Evolutionary conservation across 2,797 vertebrate genomes (phyloP), one percentile per base, ranked within the genome.

Genomic region (Smutsia gigantea): DNA sequence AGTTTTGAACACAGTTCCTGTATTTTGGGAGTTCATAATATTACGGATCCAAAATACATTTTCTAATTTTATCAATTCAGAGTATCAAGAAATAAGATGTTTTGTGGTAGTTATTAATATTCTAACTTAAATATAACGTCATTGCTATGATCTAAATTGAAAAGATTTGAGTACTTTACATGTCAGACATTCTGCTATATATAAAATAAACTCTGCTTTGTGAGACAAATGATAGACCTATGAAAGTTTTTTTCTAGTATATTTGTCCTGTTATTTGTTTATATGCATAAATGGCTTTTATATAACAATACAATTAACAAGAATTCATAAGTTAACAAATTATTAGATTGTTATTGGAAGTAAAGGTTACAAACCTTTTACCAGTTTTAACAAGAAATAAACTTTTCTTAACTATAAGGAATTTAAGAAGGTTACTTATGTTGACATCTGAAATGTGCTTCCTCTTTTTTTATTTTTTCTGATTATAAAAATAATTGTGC

Each of bases 181-280:
- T 21, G n/a, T 82, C 25, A 83, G 14, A 59, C 51, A 53, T 42
- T 49, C 25, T 34, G 9, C n/a, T 87, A 8, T 66, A 8, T 83
- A 61, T 59, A 68, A 87, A 83, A 85, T 85, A 25, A 46, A 74
- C 21, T 87, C 23, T 72, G 61, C 82, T 68, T 92, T 77, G 25
- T 92, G 61, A 84, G 53, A 74, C 18, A 66, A 82, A 53, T 78
- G 23, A 31, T 92, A 88, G 84, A 29, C 74, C 18, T 68, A 17
- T 81, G 68, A 78, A 90, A 55, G 39, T 75, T 81, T 89, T 92
- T 90, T 66, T 71, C 68, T 88, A 31, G 27, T 68, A 42, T 89
- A 75, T 79, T 74, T 66, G 19, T 89, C 25, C 37, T 85, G 23
- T 77, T 87, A 59, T 51, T 92, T 93, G 39, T 88, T 87, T 91